These are phyloP conservation scores for Agraylea sexmaculata DNA, from an alignment of 1,140 invertebrate species.

Conservation along the genomic window DNA sequence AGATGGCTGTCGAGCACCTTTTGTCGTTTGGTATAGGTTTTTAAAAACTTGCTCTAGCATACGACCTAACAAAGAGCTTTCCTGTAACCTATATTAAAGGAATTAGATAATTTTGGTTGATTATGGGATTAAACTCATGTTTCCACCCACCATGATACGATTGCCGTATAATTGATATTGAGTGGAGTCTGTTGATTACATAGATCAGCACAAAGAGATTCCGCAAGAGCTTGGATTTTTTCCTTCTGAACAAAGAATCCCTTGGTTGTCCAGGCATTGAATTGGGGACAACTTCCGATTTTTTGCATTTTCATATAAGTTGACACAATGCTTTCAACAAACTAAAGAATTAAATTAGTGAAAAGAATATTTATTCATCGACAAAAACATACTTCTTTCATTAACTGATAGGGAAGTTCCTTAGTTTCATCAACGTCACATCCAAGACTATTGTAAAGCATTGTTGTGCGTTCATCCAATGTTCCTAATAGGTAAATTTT, in stretches of 20 bases:
- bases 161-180: conserved; percentile 12
- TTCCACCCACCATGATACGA: conserved; percentile 7
- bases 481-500: conserved; percentile 27
- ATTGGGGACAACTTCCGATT: conserved; percentile 25
- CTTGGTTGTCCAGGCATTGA: conserved; percentile 38
- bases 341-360: conserved; percentile 29
- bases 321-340: conserved; percentile 45
- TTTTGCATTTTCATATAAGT: conserved; percentile 46
- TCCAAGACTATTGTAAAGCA: conserved; percentile 42
- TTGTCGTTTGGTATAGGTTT: conserved; percentile 39
- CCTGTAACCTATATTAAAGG: conserved; percentile 26
- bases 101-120: neutral
- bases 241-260: conserved; percentile 40
- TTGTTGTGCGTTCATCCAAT: conserved; percentile 42
- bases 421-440: conserved; percentile 37
- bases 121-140: neutral
- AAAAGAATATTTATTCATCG: conserved; percentile 2
- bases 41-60: conserved; percentile 41
- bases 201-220: conserved; percentile 32
- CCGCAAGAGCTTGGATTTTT: conserved; percentile 39
- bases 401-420: conserved; percentile 43
- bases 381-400: conserved; percentile 40
- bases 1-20: conserved; percentile 26
- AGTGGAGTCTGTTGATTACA: conserved; percentile 9
- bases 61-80: conserved; percentile 30